phyloP scores from a whole-genome alignment of 1,140 invertebrate species.

The Zaprionus camerounensis region DNA sequence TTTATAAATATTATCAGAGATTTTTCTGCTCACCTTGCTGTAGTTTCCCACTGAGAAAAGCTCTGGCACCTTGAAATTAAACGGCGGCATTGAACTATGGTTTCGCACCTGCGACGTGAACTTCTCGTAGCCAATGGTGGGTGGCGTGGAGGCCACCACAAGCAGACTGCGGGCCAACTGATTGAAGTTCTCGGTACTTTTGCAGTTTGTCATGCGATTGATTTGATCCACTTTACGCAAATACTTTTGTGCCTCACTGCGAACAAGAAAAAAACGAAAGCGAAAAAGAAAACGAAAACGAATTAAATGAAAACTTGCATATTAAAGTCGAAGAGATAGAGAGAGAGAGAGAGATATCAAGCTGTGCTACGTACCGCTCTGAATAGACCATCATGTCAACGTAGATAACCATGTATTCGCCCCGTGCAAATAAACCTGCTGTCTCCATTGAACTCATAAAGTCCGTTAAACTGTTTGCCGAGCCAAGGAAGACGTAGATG shows the following conservation, averaged over 20 bases:
- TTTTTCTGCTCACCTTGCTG: slow-evolving; percentile 85
- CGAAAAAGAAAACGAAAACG: neutral
- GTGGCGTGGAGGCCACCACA: slow-evolving; percentile 93
- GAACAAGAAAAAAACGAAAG: neutral
- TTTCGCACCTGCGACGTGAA: slow-evolving; percentile 91
- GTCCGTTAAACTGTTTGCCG: slow-evolving; percentile 91
- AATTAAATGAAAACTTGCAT: neutral
- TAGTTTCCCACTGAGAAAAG: slow-evolving; percentile 86
- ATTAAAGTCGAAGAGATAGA: neutral
- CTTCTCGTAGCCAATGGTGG: slow-evolving; percentile 89
- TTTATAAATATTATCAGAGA: no score
- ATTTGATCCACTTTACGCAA: slow-evolving; percentile 91
- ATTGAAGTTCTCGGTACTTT: slow-evolving; percentile 87
- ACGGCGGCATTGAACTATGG: slow-evolving; percentile 89
- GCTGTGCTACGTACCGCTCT: slow-evolving; percentile 45
- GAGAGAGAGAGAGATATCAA: no score
- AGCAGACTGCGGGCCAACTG: slow-evolving; percentile 92
- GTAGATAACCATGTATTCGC: slow-evolving; percentile 97
- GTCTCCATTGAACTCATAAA: slow-evolving; percentile 96
- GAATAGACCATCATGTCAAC: slow-evolving; percentile 95
- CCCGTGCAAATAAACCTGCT: slow-evolving; percentile 93
- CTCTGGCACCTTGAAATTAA: slow-evolving; percentile 63
- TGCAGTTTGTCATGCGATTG: slow-evolving; percentile 86
- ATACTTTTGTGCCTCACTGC: slow-evolving; percentile 91
- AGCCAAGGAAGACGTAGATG: slow-evolving; percentile 97